A percentile compares a stretch with the other conserved stretches of the same genome.
These are phyloP conservation scores for Hemichromis elongatus DNA, from an alignment of 2,113 vertebrate genomes.

Conservation along the genomic window DNA sequence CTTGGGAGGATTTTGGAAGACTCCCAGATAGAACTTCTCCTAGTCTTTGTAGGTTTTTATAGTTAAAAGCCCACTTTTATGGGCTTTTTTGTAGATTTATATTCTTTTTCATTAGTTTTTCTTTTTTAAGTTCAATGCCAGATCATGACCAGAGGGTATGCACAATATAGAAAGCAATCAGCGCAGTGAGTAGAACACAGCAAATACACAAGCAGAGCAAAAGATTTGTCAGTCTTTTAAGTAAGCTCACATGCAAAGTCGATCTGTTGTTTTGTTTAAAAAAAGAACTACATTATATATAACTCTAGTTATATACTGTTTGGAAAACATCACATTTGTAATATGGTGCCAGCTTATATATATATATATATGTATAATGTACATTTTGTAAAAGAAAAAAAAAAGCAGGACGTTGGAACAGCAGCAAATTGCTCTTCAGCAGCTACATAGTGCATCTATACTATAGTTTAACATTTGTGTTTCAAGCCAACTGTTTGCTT, in stretches of 20 bases:
- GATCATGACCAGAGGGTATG: conserved; percentile 74
- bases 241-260: conserved; percentile 7
- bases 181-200: conserved; percentile 77
- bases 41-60: conserved; percentile 51
- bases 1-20: conserved; percentile 6
- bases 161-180: conserved; percentile 79
- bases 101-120: conserved; percentile 12
- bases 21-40: conserved; percentile 1
- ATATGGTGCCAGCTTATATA: conserved; percentile 72
- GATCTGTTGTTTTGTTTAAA: conserved; percentile 44
- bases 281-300: conserved; percentile 55
- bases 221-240: conserved; percentile 34
- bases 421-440: conserved; percentile 73
- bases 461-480: conserved; percentile 48
- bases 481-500: conserved; percentile 80
- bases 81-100: conserved; percentile 54
- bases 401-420: conserved; percentile 36
- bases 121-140: conserved; percentile 44
- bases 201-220: conserved; percentile 53
- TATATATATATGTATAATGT: conserved; percentile 64
- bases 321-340: conserved; percentile 66
- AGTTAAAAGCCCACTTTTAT: conserved; percentile 47
- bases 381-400: conserved; percentile 78
- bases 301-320: conserved; percentile 67
- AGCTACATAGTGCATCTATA: conserved; percentile 55